These are phyloP conservation scores for Coptodon bakossiorum DNA, from an alignment of 2,113 vertebrate species.

Conservation along the genomic window DNA sequence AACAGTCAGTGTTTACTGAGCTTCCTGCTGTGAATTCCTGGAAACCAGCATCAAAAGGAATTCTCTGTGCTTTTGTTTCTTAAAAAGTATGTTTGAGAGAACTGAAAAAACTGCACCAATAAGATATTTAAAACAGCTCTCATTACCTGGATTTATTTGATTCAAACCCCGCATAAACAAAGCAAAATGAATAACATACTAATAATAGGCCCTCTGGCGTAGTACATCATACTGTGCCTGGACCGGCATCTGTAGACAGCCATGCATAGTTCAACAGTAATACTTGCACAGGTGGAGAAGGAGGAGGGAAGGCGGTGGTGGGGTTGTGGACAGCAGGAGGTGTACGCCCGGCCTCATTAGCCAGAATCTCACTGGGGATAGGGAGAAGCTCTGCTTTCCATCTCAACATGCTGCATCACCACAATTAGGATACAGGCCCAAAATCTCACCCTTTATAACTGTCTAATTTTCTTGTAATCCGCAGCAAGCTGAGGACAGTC, in stretches of 20 bases:
- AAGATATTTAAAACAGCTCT: not conserved
- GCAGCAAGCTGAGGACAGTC: not conserved
- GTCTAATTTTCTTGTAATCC: conserved; percentile 26
- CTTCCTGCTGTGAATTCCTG: not conserved
- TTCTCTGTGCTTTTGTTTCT: not conserved
- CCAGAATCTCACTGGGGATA: conserved; percentile 3
- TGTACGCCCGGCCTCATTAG: conserved; percentile 55
- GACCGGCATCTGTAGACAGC: not conserved
- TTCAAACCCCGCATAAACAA: not conserved
- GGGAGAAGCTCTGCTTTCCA: conserved; percentile 1
- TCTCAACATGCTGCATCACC: conserved; percentile 33
- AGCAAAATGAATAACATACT: not conserved
- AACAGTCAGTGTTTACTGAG: not conserved
- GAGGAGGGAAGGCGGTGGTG: not conserved
- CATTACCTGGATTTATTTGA: not conserved
- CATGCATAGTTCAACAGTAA: conserved; percentile 36
- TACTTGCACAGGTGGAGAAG: conserved; percentile 4
- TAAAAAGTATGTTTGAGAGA: not conserved
- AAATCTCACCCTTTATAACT: conserved; percentile 16
- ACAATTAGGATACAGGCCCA: conserved; percentile 24
- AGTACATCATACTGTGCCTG: not conserved
- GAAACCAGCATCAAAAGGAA: not conserved
- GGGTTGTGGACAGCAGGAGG: conserved; percentile 49
- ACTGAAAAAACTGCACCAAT: not conserved
- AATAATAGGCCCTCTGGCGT: not conserved